phyloP scores from a whole-genome alignment of 2,797 vertebrate species.

The Hipposideros larvatus region DNA sequence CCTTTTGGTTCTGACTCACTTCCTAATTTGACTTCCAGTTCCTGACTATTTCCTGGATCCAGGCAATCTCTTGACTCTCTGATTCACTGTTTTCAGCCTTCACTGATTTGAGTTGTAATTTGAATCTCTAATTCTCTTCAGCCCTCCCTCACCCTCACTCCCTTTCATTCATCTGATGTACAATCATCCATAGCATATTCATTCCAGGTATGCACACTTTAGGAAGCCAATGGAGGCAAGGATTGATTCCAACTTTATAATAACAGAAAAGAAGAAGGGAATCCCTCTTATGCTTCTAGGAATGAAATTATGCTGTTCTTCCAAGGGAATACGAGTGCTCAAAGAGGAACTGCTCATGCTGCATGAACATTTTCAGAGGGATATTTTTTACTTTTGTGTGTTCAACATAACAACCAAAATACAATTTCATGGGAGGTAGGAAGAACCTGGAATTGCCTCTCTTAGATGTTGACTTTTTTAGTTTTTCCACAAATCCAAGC shows the following conservation, averaged over 20 bases:
- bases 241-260: not conserved
- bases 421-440: slow-evolving; percentile 75
- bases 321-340: slow-evolving; percentile 55
- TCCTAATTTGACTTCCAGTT: not conserved
- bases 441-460: slow-evolving; percentile 78
- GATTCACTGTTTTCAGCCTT: not conserved
- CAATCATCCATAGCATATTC: not conserved
- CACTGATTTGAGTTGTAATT: not conserved
- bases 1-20: not conserved
- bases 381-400: slow-evolving; percentile 74
- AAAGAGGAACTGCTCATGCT: slow-evolving; percentile 52
- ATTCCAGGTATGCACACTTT: not conserved
- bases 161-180: not conserved
- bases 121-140: slow-evolving; percentile 36
- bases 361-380: slow-evolving; percentile 66
- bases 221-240: not conserved
- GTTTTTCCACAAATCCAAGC: slow-evolving; percentile 80
- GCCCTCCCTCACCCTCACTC: no score
- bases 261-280: not conserved
- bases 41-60: not conserved
- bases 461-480: slow-evolving; percentile 76
- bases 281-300: slow-evolving; percentile 29
- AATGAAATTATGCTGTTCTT: slow-evolving; percentile 44
- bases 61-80: not conserved
- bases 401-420: slow-evolving; percentile 77